These are phyloP conservation scores for Porites australiensis DNA, from an alignment of 64 coral and sea anemone species.

Conservation along the genomic window DNA sequence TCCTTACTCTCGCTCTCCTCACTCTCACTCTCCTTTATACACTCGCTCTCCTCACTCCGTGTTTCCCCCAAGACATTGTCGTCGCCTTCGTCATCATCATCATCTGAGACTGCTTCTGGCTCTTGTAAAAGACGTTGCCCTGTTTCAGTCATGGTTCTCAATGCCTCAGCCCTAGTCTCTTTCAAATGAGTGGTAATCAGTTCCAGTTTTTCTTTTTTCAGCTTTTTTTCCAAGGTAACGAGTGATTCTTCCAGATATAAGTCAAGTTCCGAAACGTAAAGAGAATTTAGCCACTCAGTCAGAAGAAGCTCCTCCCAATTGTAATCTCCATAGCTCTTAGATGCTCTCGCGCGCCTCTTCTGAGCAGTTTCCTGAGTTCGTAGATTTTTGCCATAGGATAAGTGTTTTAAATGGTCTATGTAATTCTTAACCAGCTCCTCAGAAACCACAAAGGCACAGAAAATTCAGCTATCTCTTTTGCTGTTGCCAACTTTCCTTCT, in stretches of 20 bases:
- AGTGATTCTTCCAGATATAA: constrained; percentile 2
- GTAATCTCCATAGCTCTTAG: constrained; percentile 10
- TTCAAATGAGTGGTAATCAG: constrained; percentile 22
- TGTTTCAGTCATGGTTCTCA: too few species aligned
- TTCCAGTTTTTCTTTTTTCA: constrained; percentile 26
- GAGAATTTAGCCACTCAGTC: constrained; percentile 11
- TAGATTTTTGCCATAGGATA: neutral
- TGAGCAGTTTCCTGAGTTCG: neutral
- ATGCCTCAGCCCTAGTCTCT: too few species aligned
- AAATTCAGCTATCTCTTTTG: neutral
- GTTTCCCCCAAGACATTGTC: too few species aligned
- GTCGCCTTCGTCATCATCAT: too few species aligned
- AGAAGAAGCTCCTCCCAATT: constrained; percentile 20
- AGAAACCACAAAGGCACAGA: neutral
- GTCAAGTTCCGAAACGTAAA: constrained; percentile 14
- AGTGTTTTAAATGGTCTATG: too few species aligned
- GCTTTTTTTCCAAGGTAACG: constrained; percentile 6
- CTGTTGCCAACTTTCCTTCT: neutral
- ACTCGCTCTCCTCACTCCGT: too few species aligned
- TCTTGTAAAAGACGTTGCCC: too few species aligned
- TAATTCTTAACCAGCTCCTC: neutral
- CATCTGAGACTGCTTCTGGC: too few species aligned
- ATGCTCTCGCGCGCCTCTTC: neutral
- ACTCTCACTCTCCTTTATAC: too few species aligned
- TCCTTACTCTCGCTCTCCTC: too few species aligned